A percentile compares a stretch with the other conserved stretches of the same genome.
phyloP scores from a whole-genome alignment of 2,797 vertebrate species.

The Coregonus ussuriensis region DNA sequence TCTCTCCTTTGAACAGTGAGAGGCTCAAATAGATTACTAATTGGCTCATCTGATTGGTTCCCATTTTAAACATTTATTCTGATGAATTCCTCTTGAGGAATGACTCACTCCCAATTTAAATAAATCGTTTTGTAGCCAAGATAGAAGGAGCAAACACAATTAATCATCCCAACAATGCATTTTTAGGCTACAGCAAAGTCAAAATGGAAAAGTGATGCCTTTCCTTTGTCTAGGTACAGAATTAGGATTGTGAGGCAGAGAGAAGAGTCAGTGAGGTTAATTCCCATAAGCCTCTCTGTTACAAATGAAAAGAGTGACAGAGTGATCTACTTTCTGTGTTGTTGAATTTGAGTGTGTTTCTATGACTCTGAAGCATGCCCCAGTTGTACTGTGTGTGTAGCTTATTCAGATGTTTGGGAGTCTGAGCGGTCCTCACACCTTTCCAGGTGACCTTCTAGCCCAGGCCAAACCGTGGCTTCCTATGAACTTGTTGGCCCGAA shows the following conservation, averaged over 20 bases:
- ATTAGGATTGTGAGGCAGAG: not conserved
- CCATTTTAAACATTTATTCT: not conserved
- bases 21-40: not conserved
- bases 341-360: too few species aligned
- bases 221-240: not conserved
- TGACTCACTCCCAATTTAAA: slow-evolving; percentile 1
- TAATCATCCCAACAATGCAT: not conserved
- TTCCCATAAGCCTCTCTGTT: not conserved
- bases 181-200: not conserved
- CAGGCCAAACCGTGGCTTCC: not conserved
- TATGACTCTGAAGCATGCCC: not conserved
- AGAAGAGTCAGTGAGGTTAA: not conserved
- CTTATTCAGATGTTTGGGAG: not conserved
- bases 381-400: not conserved
- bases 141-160: not conserved
- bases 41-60: not conserved
- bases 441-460: not conserved
- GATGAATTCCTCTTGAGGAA: slow-evolving; percentile 1
- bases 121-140: not conserved
- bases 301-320: not conserved
- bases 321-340: not conserved
- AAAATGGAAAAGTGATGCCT: not conserved
- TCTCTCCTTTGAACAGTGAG: not conserved
- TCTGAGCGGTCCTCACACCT: not conserved
- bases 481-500: not conserved